Evolutionary conservation across 2,797 vertebrate species (phyloP), one percentile per base, ranked within the genome.

Genomic region (Aselliscus stoliczkanus): DNA sequence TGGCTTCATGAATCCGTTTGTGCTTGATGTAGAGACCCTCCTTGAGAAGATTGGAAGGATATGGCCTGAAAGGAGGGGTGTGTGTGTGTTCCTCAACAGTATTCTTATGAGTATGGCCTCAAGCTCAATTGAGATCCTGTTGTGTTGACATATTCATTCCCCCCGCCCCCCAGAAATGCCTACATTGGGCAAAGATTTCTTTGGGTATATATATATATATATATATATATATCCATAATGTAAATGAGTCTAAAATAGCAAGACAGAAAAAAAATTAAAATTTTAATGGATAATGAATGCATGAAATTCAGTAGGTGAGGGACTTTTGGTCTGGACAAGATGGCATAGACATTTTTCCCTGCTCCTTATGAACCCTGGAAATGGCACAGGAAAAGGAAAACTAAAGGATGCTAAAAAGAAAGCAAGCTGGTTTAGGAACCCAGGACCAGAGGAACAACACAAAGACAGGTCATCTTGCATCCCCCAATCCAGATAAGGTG

Each of bases 191-290:
- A 88, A 94, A 58, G 23, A 6, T 85, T 79, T 70, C 52, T 89
- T 80, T 92, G 14, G 27, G 10, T n/a, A n/a, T n/a, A n/a, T n/a
- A n/a, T n/a, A n/a, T n/a, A n/a, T n/a, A n/a, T n/a, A n/a, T n/a
- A n/a, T n/a, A n/a, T n/a, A n/a, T n/a, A n/a, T n/a, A n/a, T 95
- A 72, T 50, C 18, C 37, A 25, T 69, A 62, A 60, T 42, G 5
- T 88, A 94, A 90, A 21, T 58, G 34, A 39, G n/a, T 25, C 25
- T 42, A 87, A 96, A 65, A 79, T 82, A 85, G n/a, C 23, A 94
- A 84, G 84, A 54, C 37, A 75, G 15, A 25, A 69, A 73, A 54
- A 79, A 85, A 79, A 65, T n/a, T 29, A 83, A 60, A n/a, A 58
- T n/a, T 69, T 73, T 87, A 73, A 80, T 12, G 67, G 31, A n/a